A percentile compares a stretch with the other conserved stretches of the same genome.
Conservation (phyloP, 1,140 invertebrate genomes). For the Halictus rubicundus region DNA sequence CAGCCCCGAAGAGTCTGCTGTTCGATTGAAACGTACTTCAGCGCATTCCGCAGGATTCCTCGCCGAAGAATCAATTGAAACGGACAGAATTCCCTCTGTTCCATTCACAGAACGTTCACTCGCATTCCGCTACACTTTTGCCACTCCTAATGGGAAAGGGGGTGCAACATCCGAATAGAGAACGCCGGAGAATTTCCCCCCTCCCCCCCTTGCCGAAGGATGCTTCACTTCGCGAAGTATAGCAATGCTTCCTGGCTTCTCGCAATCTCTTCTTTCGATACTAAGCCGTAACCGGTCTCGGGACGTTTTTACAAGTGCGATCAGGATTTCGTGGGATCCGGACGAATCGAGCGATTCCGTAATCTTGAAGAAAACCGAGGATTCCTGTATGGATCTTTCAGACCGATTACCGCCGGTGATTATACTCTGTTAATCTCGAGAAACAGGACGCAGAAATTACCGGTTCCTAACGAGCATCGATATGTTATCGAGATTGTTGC, state of each 20-base stretch:
- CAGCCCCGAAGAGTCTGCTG: too few relatives aligned
- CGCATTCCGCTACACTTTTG: not conserved
- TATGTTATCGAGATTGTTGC: constrained; percentile 3
- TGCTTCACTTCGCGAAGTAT: constrained; percentile 17
- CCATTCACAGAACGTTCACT: not conserved
- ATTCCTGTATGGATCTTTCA: not conserved
- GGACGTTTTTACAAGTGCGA: constrained; percentile 29
- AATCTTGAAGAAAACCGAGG: constrained; percentile 2
- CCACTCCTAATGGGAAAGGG: constrained; percentile 13
- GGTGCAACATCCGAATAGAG: constrained; percentile 12
- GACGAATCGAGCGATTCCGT: constrained; percentile 32
- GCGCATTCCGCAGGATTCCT: not conserved
- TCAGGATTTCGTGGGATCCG: constrained; percentile 40
- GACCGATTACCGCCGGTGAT: constrained; percentile 10
- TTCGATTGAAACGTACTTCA: not conserved
- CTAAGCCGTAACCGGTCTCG: constrained; percentile 37
- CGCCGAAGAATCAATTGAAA: not conserved
- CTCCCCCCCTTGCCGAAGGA: too few relatives aligned
- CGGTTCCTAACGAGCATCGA: not conserved
- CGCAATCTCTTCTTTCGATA: constrained; percentile 41
- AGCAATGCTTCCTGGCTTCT: constrained; percentile 15
- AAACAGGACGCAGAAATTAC: not conserved
- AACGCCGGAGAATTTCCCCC: not conserved
- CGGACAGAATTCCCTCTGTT: not conserved
- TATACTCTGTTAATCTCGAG: not conserved